Evolutionary conservation across 1,140 invertebrate species (phyloP).

Genomic region (Saccostrea echinata): DNA sequence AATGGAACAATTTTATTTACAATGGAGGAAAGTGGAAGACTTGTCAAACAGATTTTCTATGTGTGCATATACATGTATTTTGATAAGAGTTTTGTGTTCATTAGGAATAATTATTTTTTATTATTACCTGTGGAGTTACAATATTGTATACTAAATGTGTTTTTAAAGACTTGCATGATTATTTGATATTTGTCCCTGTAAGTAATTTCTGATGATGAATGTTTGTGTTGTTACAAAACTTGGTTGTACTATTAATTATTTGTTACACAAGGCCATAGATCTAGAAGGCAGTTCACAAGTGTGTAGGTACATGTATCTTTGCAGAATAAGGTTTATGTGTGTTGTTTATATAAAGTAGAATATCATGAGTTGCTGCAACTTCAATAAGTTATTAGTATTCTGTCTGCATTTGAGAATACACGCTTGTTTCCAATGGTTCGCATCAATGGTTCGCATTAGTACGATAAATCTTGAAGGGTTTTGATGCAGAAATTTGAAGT

Average conservation of each 20-base stretch:
- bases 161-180: not conserved
- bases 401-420: too few relatives aligned
- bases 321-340: not conserved
- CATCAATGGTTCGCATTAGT: too few relatives aligned
- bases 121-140: not conserved
- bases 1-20: slow-evolving; percentile 7
- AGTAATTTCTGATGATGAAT: not conserved
- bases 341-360: too few relatives aligned
- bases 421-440: too few relatives aligned
- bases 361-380: too few relatives aligned
- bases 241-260: not conserved
- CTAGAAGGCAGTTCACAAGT: not conserved
- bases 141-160: not conserved
- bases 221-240: not conserved
- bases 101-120: slow-evolving; percentile 3
- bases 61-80: slow-evolving; percentile 2
- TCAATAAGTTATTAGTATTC: too few relatives aligned
- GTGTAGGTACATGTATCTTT: not conserved
- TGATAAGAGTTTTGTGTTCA: slow-evolving; percentile 9
- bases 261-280: not conserved
- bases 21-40: not conserved
- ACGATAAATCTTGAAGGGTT: too few relatives aligned
- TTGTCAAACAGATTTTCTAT: not conserved
- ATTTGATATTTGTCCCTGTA: not conserved
- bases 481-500: too few relatives aligned